Evolutionary conservation across 2,888 invertebrate species (phyloP), one percentile per base, ranked within the genome.

Genomic region (Hirtodrosophila trivittata): DNA sequence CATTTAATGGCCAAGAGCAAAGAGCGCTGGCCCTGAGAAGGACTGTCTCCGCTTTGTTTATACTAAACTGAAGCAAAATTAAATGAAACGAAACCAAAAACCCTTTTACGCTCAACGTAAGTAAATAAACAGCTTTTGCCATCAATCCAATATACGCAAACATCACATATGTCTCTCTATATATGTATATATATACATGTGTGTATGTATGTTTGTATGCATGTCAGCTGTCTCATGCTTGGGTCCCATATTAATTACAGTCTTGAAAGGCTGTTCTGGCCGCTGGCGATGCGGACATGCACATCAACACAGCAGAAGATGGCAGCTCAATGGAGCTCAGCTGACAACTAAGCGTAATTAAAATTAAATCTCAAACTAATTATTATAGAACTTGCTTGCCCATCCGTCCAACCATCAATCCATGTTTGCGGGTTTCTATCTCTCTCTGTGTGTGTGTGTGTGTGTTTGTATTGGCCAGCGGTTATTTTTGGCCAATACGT

Each of bases 291-390:
- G 49, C 42, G 62, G 47, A 71, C 51, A 49, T 52, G 67, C 63
- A 57, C 64, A 73, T 60, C 66, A 65, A 54, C 66, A 39, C 43
- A 38, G 39, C 28, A 35, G 13, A 52, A 37, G 56, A 47, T 35
- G 52, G 26, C 54, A 70, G 65, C 65, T 51, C 41, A 50, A 12
- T 49, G 52, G 35, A 56, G 71, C 49, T 65, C 28, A 50, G 55
- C 51, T 51, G 72, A 72, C 59, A 59, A 66, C 75, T 75, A 66
- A 58, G 65, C 76, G 87, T 87, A 87, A 87, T 87, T 87, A 87
- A 87, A 87, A 87, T 86, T 86, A 86, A 82, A 87, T 87, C 78
- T 76, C 76, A 87, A 84, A 84, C 81, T 83, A 84, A 87, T 85
- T 87, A 77, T 77, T 77, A 81, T 77, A 78, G 78, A 78, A 74